phyloP scores from a whole-genome alignment of 2,888 invertebrate genomes.

The Colostygia pectinataria region DNA sequence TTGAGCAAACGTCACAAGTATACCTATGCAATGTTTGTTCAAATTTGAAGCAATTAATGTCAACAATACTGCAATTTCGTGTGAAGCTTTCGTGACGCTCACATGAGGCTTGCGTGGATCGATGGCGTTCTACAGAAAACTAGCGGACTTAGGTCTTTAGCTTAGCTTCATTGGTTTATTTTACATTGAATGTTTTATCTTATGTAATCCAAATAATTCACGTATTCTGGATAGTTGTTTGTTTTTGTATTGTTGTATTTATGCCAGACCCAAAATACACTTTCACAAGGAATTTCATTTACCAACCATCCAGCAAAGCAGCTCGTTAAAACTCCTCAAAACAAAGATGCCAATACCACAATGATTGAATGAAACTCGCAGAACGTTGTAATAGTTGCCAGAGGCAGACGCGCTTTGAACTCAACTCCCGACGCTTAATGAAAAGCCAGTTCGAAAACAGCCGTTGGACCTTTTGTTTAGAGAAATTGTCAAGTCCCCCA shows the following conservation, averaged over 20 bases:
- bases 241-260: neutral
- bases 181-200: neutral
- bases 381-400: constrained; percentile 49
- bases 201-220: neutral
- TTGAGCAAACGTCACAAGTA: no score
- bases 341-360: constrained; percentile 45
- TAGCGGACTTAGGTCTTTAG: no score
- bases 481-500: constrained; percentile 43
- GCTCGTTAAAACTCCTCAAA: constrained; percentile 35
- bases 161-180: neutral
- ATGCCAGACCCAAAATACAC: constrained; percentile 1
- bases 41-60: no score
- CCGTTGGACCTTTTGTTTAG: constrained; percentile 49
- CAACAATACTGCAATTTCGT: no score
- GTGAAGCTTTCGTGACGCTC: no score
- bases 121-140: no score
- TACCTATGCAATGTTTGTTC: no score
- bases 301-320: constrained; percentile 22
- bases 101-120: no score
- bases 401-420: constrained; percentile 46
- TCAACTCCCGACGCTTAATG: constrained; percentile 49
- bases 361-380: constrained; percentile 50
- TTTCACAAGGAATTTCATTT: constrained; percentile 31
- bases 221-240: constrained; percentile 1
- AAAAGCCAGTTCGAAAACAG: constrained; percentile 53